Conservation (phyloP, 2,888 invertebrate species). For the Oscheius sp. region DNA sequence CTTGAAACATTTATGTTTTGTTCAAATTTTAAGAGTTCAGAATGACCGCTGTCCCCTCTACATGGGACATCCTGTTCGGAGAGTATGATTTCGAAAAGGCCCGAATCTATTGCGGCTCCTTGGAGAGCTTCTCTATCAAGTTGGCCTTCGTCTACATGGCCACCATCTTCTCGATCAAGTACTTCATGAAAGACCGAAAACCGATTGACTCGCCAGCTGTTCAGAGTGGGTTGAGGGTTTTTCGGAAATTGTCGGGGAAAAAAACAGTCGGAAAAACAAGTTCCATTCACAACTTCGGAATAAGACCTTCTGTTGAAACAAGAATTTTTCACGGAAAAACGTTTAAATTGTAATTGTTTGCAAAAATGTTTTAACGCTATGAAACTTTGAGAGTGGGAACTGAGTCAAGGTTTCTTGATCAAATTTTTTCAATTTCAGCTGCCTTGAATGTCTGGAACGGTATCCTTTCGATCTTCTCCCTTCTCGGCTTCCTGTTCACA, state of each 20-base stretch:
- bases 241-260: neutral
- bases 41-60: conserved; percentile 7
- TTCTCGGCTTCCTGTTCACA: conserved; percentile 54
- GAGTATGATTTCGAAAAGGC: conserved; percentile 63
- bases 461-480: conserved; percentile 48
- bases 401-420: neutral
- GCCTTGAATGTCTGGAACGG: conserved; percentile 58
- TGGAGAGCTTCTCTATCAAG: conserved; percentile 56
- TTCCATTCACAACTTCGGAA: too few species aligned
- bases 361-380: too few species aligned
- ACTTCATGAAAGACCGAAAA: conserved; percentile 57
- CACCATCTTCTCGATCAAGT: conserved; percentile 50
- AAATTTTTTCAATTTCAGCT: conserved; percentile 2
- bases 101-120: conserved; percentile 61
- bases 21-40: neutral
- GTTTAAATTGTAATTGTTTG: too few species aligned
- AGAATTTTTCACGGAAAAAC: too few species aligned
- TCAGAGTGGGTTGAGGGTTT: neutral
- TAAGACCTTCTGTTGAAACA: too few species aligned
- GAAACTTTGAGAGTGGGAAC: too few species aligned
- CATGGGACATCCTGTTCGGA: conserved; percentile 43
- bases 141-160: conserved; percentile 51
- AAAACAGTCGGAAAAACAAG: too few species aligned
- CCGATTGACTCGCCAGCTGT: conserved; percentile 48
- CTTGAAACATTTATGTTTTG: neutral